A percentile compares a stretch with the other conserved stretches of the same genome.
Conservation (phyloP, 2,797 vertebrate species). For the Moxostoma hubbsi region DNA sequence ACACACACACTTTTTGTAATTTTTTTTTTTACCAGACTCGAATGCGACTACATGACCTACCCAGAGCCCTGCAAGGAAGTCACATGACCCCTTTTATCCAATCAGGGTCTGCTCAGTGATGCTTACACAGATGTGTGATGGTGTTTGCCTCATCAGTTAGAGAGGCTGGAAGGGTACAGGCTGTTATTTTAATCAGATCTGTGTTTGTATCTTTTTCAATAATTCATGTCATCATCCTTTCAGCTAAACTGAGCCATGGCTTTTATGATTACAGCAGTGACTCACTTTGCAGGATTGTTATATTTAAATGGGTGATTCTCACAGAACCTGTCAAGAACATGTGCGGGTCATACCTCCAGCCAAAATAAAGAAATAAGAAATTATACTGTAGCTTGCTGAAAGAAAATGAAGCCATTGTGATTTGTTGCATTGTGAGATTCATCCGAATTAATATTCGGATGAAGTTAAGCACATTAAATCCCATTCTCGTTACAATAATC, state of each 20-base stretch:
- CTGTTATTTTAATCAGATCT: conserved; percentile 53
- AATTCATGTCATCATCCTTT: conserved; percentile 51
- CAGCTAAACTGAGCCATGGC: conserved; percentile 12
- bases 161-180: conserved; percentile 38
- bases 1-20: conserved; percentile 10
- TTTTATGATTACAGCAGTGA: conserved; percentile 31
- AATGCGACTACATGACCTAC: conserved; percentile 56
- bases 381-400: too few species aligned
- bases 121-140: conserved; percentile 33
- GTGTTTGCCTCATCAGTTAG: conserved; percentile 38
- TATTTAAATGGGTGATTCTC: background rate
- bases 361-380: too few species aligned
- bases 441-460: too few species aligned
- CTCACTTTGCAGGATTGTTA: conserved; percentile 15
- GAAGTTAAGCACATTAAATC: too few species aligned
- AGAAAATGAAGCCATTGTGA: too few species aligned
- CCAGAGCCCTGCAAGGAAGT: conserved; percentile 36
- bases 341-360: too few species aligned
- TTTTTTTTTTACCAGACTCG: conserved; percentile 33
- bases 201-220: conserved; percentile 50
- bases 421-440: too few species aligned
- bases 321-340: background rate
- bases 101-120: conserved; percentile 23
- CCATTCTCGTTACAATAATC: too few species aligned
- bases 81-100: conserved; percentile 55